Evolutionary conservation across 1,140 invertebrate species (phyloP), one percentile per base, ranked within the genome.

Genomic region (Gerris buenoi): DNA sequence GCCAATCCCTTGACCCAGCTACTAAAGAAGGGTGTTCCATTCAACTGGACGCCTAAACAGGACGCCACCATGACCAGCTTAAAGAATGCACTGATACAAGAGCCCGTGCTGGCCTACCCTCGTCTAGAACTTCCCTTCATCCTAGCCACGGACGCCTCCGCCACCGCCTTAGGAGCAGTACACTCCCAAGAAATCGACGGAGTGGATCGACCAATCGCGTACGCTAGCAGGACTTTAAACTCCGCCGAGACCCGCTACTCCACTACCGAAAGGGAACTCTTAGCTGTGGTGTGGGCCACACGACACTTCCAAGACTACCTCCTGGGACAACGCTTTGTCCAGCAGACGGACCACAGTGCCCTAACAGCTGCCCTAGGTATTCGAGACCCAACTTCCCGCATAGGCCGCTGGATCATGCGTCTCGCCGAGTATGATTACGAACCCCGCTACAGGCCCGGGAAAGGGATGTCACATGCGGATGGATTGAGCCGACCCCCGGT

Each of bases 271-370:
- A 72, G 67, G 70, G 76, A 77, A 71, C 66, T 75, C 3, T 68
- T 76, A 29, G 76, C 76, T 2, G 76, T 79, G 10, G 71, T 83
- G 0, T 79, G 75, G 72, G 74, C 74, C 1, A 71, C 78, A 0
- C 71, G 78, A 61, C 73, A 80, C 29, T 82, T 82, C 67, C 66
- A 75, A 66, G 74, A 75, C 26, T 83, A 81, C 71, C 65, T 85
- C 2, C 78, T 77, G 66, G 78, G 77, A n/a, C 73, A 64, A 46
- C 74, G 78, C 62, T 84, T 83, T 69, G 77, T 70, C 22, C 74
- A 84, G 1, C 64, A 77, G 14, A 83, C 79, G 1, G 81, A 85
- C 68, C 79, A 84, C 69, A 73, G 74, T 69, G 77, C 79, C 0
- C 69, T 84, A 23, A 72, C 69, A 27, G 83, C 78, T 76, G 69